Evolutionary conservation across 2,797 vertebrate genomes (phyloP).

Genomic region (Sphenopsis melanotis): DNA sequence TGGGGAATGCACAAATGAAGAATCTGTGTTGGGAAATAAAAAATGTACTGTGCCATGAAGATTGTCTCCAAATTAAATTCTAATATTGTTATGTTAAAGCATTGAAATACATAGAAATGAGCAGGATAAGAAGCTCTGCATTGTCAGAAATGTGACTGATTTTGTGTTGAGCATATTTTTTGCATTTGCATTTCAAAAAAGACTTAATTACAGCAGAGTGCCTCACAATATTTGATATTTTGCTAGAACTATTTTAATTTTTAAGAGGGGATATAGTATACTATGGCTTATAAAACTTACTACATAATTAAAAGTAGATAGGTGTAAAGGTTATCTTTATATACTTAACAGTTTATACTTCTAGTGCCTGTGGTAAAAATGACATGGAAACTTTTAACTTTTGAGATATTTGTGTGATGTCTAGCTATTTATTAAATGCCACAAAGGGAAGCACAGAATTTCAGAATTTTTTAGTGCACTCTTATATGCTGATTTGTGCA

Average conservation of each 20-base stretch:
- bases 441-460: neutral
- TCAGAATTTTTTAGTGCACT: neutral
- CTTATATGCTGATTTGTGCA: neutral
- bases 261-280: neutral
- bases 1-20: neutral
- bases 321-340: neutral
- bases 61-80: neutral
- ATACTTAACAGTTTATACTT: neutral
- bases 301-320: neutral
- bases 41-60: neutral
- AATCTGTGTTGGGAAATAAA: neutral
- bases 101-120: neutral
- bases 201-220: neutral
- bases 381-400: neutral
- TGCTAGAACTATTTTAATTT: neutral
- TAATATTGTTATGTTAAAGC: neutral
- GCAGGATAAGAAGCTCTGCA: neutral
- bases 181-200: neutral
- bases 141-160: neutral
- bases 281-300: neutral
- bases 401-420: neutral
- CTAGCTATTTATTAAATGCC: neutral
- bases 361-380: neutral
- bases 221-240: neutral
- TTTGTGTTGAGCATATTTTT: neutral